These are phyloP conservation scores for Potamilus streckersoni DNA, from an alignment of 1,140 invertebrate species.

Conservation along the genomic window DNA sequence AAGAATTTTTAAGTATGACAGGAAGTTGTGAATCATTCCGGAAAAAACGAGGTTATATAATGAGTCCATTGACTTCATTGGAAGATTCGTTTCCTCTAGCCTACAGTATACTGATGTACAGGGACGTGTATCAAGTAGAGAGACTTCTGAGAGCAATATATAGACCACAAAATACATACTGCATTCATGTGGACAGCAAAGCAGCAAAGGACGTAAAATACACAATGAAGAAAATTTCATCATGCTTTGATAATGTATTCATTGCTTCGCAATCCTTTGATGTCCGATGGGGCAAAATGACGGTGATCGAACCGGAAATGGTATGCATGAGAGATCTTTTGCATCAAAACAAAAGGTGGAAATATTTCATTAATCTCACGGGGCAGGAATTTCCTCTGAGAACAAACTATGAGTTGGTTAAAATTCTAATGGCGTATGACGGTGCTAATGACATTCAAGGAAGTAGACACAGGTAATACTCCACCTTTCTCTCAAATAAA, in stretches of 20 bases:
- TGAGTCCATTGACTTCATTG: no score
- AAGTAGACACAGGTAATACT: no score
- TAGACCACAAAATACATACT: constrained; percentile 62
- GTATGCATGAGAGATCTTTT: constrained; percentile 42
- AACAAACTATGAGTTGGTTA: constrained; percentile 51
- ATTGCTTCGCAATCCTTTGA: constrained; percentile 23
- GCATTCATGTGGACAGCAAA: constrained; percentile 61
- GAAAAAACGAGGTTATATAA: no score
- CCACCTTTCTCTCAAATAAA: no score
- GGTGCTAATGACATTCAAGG: constrained; percentile 44
- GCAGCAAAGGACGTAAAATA: constrained; percentile 21
- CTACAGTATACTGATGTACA: constrained; percentile 56
- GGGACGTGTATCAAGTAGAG: constrained; percentile 52
- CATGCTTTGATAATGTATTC: constrained; percentile 58
- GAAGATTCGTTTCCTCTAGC: constrained; percentile 46
- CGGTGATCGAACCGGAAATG: constrained; percentile 38
- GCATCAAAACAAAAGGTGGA: constrained; percentile 37
- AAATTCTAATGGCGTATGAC: constrained; percentile 41
- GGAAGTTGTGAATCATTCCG: no score
- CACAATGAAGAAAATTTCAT: constrained; percentile 32
- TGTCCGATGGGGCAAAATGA: constrained; percentile 37
- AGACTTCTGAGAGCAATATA: constrained; percentile 55
- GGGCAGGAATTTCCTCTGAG: constrained; percentile 55
- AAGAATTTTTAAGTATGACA: no score
- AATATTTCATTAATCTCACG: constrained; percentile 56